phyloP scores from a whole-genome alignment of 2,113 vertebrate species.

The Hypomesus transpacificus region DNA sequence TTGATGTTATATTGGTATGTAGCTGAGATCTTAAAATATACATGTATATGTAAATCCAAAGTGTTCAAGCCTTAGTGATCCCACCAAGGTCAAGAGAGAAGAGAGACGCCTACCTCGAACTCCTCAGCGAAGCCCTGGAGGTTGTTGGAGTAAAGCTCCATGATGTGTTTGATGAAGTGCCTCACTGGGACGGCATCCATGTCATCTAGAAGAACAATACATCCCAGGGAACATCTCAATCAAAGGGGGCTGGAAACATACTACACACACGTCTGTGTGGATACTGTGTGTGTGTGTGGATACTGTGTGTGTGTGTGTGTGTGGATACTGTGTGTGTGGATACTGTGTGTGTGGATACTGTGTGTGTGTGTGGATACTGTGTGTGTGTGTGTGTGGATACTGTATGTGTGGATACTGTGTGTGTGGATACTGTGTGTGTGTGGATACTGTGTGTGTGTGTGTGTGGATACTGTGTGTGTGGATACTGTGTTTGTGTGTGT shows the following conservation, averaged over 20 bases:
- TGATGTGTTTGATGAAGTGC: constrained; percentile 94
- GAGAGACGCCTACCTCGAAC: constrained; percentile 83
- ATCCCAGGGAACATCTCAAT: not conserved
- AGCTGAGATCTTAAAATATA: no score
- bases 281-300: constrained; percentile 7
- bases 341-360: constrained; percentile 5
- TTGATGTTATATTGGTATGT: no score
- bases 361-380: constrained; percentile 6
- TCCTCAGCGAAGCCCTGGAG: constrained; percentile 95
- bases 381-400: not conserved
- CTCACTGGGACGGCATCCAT: constrained; percentile 95
- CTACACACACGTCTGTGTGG: not conserved
- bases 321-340: constrained; percentile 9
- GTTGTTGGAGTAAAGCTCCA: constrained; percentile 94
- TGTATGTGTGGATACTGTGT: constrained; percentile 8
- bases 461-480: constrained; percentile 12
- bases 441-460: no score
- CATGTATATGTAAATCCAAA: no score
- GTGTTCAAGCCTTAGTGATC: not conserved
- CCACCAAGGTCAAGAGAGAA: not conserved
- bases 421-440: constrained; percentile 3
- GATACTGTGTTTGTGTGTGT: constrained; percentile 3
- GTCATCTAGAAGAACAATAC: constrained; percentile 80
- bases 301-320: constrained; percentile 3
- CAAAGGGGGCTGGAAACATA: not conserved